Conservation (phyloP, 1,140 invertebrate genomes). For the Tyrophagus putrescentiae region DNA sequence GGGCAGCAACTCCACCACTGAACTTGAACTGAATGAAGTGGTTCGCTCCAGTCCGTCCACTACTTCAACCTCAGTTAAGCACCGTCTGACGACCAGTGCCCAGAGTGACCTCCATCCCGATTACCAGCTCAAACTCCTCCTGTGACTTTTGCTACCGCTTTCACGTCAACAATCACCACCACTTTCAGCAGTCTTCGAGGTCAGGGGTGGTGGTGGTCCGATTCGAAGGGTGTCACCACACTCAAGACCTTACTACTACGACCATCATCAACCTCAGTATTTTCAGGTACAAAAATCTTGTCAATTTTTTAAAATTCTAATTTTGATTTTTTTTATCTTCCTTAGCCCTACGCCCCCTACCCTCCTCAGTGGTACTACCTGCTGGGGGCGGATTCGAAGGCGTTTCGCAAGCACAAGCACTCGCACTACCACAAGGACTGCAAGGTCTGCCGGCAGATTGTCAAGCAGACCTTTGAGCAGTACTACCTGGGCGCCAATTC, state of each 20-base stretch:
- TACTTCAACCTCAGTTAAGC: too few species aligned
- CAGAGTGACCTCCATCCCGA: too few species aligned
- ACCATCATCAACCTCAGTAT: too few species aligned
- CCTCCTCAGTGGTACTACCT: constrained; percentile 15
- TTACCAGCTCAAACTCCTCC: too few species aligned
- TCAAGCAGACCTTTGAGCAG: constrained; percentile 7
- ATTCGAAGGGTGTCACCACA: background rate
- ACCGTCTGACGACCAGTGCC: background rate
- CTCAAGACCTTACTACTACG: background rate
- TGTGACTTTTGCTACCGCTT: constrained; percentile 8
- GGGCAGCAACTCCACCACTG: background rate
- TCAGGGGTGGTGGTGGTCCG: background rate
- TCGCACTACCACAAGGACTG: constrained; percentile 3
- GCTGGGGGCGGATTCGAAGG: constrained; percentile 4
- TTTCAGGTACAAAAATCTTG: too few species aligned
- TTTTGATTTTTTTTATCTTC: too few species aligned
- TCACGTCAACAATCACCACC: constrained; percentile 6
- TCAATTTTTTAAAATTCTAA: too few species aligned
- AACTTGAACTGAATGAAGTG: background rate
- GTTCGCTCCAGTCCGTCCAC: background rate
- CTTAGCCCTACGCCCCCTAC: constrained; percentile 7
- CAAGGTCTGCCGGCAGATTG: background rate
- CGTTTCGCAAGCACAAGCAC: constrained; percentile 8
- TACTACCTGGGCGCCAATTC: background rate
- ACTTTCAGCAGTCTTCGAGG: background rate